Base-by-base conservation (phyloP, 2,797 vertebrate genomes). In the Calcarius lapponicus region DNA sequence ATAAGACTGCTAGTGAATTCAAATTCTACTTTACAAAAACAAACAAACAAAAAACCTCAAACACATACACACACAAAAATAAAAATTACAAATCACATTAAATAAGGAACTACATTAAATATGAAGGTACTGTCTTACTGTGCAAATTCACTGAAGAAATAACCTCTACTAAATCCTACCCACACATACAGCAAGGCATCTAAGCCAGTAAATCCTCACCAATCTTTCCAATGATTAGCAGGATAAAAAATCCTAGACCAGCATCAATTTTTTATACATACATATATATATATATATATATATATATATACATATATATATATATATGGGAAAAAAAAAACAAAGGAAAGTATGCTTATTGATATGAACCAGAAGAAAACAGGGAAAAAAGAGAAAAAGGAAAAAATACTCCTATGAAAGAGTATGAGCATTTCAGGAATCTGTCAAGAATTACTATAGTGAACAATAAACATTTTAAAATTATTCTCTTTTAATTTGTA, bases 201-300 rank as follows among this genome's bases (percentile, higher is more conserved):
- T 90, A 45, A 80, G 60, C 31, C 25, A 84, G 53, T 62, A 93
- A 94, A 94, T 89, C 88, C 67, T 76, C 50, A 74, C 26, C 80
- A 95, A 88, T 91, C 73, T 85, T 87, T 73, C 34, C 88, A 76
- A 65, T 89, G 57, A 97, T 95, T 60, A 94, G 36, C 21, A 71
- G 60, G 90, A 89, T 91, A 87, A 93, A 92, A 97, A 96, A 85
- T 67, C 50, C 67, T 38, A 85, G 48, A 54, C 48, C 34, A 54
- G 53, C 57, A 80, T 50, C 38, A 86, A 67, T 73, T 85, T 85
- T 80, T 82, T 36, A 84, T 56, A 47, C 25, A 81, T 32, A 60
- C 25, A 56, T 25, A 25, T 48, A 50, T 25, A 21, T 43, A 43
- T 10, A 12, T 47, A 47, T 12, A 22, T 32, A 62, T 45, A 84